Conservation (phyloP, 2,113 vertebrate species). For the Oreochromis tanganicae region DNA sequence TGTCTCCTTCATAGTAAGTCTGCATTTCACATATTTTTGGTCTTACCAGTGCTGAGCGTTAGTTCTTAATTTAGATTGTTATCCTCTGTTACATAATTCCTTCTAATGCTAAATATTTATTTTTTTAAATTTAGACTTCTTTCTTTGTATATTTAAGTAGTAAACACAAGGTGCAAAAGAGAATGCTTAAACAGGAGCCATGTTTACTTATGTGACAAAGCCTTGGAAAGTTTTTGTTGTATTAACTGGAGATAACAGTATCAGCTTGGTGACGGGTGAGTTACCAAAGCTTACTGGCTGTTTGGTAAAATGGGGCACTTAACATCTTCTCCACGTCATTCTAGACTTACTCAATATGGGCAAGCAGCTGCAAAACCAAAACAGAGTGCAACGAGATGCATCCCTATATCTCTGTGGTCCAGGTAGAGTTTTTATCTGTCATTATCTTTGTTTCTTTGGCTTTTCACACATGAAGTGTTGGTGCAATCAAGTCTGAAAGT, state of each 20-base stretch:
- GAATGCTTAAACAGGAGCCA: not conserved
- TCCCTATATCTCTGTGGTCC: slow-evolving; percentile 91
- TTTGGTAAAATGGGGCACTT: not conserved
- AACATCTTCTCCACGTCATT: not conserved
- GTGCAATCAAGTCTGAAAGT: not conserved
- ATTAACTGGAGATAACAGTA: not conserved
- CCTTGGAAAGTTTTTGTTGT: not conserved
- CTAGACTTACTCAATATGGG: slow-evolving; percentile 96
- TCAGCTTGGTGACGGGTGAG: not conserved
- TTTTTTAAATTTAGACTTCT: not conserved
- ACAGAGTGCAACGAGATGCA: slow-evolving; percentile 93
- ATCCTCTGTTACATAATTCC: not conserved
- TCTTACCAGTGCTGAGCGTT: not conserved
- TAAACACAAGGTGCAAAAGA: not conserved
- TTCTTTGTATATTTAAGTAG: not conserved
- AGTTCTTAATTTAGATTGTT: not conserved
- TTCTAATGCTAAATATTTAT: not conserved
- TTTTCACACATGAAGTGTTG: not conserved
- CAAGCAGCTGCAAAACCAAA: slow-evolving; percentile 96
- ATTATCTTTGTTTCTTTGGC: not conserved
- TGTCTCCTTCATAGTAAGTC: slow-evolving; percentile 85
- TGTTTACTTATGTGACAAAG: not conserved
- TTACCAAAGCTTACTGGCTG: not conserved
- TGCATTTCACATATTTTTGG: not conserved
- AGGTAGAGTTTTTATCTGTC: slow-evolving; percentile 70